Base-by-base conservation (phyloP, 1,140 invertebrate species). In the Chironomus striatipennis region DNA sequence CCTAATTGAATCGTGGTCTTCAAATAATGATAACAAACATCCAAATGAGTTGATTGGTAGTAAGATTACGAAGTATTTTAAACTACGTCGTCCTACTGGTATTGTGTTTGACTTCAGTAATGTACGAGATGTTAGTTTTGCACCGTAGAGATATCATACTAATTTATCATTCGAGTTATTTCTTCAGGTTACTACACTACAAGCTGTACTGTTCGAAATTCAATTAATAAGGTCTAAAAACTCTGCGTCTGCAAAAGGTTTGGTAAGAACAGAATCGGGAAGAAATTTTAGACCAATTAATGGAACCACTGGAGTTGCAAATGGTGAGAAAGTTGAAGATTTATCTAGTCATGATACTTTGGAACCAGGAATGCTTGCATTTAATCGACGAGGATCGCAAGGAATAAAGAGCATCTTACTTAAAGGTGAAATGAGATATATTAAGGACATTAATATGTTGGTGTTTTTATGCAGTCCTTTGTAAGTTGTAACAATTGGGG, bases 381-480 rank as follows among this genome's bases (percentile, higher is more conserved):
- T 86, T n/a, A 83, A 85, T 75, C 82, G 89, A 7, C 83, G 89
- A 24, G 89, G 89, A 7, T 92, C 90, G 21, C 90, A 92, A 76
- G 90, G 90, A 8, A 81, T 88, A 0, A 84, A 88, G 9, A 89
- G 90, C 74, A 89, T 93, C 21, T 80, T 93, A 9, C 81, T 93
- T 0, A 92, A 93, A 78, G 93, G 93, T n/a, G 92, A 95, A 78
- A 94, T 96, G 87, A 89, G 90, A 78, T 90, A 90, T 77, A 84
- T 96, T 0, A 87, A 90, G 67, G 91, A 94, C 76, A 88, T 93
- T 43, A 89, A 91, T 74, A 87, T 88, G 0, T 87, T 95, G 12
- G 89, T 93, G 72, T 96, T 94, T 79, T 84, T 96, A 0, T 95
- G 93, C 79, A 93, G 91, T 79, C 93, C 93, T 9, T 82, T 95